These are phyloP conservation scores for Coranthus polyacanthus DNA, from an alignment of 2,797 vertebrate genomes.

Conservation along the genomic window DNA sequence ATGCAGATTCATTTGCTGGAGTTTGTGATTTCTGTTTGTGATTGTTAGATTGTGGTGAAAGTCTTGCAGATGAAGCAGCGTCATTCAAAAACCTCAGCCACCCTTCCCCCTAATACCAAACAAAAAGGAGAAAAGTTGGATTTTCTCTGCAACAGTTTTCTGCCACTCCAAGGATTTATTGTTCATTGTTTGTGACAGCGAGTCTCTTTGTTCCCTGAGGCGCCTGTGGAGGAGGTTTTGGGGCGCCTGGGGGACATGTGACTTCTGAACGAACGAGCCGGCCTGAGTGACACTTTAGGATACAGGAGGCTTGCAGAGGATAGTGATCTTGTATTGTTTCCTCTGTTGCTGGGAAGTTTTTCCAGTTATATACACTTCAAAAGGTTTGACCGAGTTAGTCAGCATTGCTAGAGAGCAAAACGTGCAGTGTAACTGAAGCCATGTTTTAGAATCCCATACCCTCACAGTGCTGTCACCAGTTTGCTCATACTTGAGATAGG, in stretches of 20 bases:
- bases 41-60: slow-evolving; percentile 28
- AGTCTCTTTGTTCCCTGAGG: slow-evolving; percentile 83
- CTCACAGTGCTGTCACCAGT: slow-evolving; percentile 48
- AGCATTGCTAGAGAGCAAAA: slow-evolving; percentile 70
- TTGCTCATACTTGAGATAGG: slow-evolving; percentile 39
- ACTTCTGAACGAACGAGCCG: slow-evolving; percentile 60
- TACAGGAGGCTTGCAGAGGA: slow-evolving; percentile 53
- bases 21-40: slow-evolving; percentile 21
- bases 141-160: slow-evolving; percentile 76
- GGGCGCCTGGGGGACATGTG: slow-evolving; percentile 72
- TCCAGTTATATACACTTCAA: slow-evolving; percentile 47
- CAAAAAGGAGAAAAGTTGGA: slow-evolving; percentile 77
- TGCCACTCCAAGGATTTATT: slow-evolving; percentile 83
- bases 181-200: slow-evolving; percentile 87
- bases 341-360: slow-evolving; percentile 39
- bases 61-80: slow-evolving; percentile 46
- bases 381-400: slow-evolving; percentile 39
- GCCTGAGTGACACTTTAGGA: slow-evolving; percentile 61
- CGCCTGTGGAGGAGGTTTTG: slow-evolving; percentile 81
- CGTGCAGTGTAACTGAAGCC: slow-evolving; percentile 50
- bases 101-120: slow-evolving; percentile 66
- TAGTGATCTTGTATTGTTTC: slow-evolving; percentile 55
- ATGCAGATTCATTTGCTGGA: not conserved
- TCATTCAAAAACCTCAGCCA: slow-evolving; percentile 26
- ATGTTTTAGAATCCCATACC: slow-evolving; percentile 33